Percentiles rank a stretch among this genome's conserved stretches.
Evolutionary conservation across 2,113 vertebrate genomes (phyloP).

Genomic region (Corynorhinus townsendii): DNA sequence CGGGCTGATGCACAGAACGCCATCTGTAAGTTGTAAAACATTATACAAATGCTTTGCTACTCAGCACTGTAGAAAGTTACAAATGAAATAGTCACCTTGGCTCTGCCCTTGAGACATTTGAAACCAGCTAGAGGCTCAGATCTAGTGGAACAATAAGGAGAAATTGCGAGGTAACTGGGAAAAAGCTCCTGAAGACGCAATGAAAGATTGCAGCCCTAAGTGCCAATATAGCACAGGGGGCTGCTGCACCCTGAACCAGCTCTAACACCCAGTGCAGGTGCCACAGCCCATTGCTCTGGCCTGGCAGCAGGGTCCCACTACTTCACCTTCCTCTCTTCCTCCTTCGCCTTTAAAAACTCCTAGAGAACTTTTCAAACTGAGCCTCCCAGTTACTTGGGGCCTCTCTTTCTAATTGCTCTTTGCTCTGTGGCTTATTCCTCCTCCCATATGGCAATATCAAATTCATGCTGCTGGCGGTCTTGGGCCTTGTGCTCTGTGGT

Average conservation of each 20-base stretch:
- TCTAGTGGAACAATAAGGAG: constrained; percentile 12
- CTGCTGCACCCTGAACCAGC: neutral
- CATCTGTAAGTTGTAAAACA: neutral
- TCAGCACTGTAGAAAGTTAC: neutral
- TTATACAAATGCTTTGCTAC: neutral
- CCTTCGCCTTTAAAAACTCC: neutral
- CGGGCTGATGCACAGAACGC: neutral
- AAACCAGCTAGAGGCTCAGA: neutral
- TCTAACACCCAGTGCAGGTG: neutral
- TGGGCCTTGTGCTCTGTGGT: neutral
- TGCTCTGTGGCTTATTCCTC: neutral
- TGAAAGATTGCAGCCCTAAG: neutral
- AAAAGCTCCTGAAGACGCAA: neutral
- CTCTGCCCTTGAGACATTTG: constrained; percentile 6
- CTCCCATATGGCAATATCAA: neutral
- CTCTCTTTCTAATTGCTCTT: neutral
- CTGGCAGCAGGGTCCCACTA: accelerated
- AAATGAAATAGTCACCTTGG: neutral
- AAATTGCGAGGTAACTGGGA: neutral
- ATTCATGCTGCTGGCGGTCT: neutral
- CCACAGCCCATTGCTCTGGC: neutral
- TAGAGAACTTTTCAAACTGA: neutral
- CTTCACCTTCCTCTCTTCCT: neutral
- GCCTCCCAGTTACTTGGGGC: neutral
- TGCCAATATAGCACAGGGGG: neutral